These are phyloP conservation scores for Salvator merianae DNA, from an alignment of 2,113 vertebrate genomes.

Conservation along the genomic window DNA sequence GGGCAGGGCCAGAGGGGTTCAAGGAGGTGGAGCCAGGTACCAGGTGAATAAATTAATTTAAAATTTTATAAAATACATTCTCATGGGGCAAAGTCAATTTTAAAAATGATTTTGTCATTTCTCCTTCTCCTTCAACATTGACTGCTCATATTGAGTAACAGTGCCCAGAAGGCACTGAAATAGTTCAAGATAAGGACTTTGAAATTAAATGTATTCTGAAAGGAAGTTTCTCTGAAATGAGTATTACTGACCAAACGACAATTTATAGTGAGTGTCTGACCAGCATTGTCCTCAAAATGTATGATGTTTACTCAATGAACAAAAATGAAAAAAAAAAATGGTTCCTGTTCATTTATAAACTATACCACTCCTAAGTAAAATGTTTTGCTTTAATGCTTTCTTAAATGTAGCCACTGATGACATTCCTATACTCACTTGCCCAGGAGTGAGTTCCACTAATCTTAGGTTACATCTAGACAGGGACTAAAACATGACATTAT, in stretches of 20 bases:
- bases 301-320: neutral
- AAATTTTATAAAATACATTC: too few relatives aligned
- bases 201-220: neutral
- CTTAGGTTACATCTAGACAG: too few relatives aligned
- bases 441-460: neutral
- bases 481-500: too few relatives aligned
- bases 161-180: neutral
- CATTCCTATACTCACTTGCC: neutral
- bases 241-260: neutral
- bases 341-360: neutral
- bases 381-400: neutral
- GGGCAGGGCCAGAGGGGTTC: too few relatives aligned
- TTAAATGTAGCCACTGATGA: neutral
- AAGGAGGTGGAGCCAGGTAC: too few relatives aligned
- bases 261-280: neutral
- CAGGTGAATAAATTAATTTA: too few relatives aligned
- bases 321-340: too few relatives aligned
- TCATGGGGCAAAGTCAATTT: too few relatives aligned
- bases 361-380: neutral
- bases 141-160: neutral
- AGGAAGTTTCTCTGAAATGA: neutral
- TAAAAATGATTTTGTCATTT: too few relatives aligned
- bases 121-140: too few relatives aligned
- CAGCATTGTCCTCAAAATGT: neutral
- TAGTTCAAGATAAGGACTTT: neutral